Base-by-base conservation (phyloP, 2,888 invertebrate species). In the Aleiodes testaceus region DNA sequence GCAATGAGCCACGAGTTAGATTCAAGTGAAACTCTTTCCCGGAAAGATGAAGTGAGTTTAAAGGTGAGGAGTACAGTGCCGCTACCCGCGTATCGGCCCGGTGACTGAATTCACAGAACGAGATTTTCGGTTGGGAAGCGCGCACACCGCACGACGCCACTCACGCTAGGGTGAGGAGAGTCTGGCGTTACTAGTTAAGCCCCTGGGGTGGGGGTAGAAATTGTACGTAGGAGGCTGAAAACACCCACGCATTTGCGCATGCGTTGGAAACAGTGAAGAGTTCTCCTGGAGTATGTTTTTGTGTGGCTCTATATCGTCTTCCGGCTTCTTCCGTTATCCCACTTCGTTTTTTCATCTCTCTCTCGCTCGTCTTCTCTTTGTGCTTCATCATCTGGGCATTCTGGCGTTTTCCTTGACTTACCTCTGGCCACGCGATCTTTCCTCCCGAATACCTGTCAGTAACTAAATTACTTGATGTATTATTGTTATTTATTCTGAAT, bases 61-160 rank as follows among this genome's bases (percentile, higher is more conserved):
- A 49, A 70, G 73, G 9, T 36, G 36, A 36, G 36, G 7, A 71
- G 67, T 72, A 72, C 74, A 74, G 76, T 79, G 80, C 80, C 83
- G 81, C 80, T 81, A 78, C 81, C 81, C 80, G 82, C 84, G 83
- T 81, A 83, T 85, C 86, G 83, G 81, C 80, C 85, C 85, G 86
- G 84, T 85, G 82, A 86, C 86, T 86, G 86, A 86, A 77, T 77
- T 76, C 70, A 63, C 66, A 69, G 55, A 80, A 36, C 36, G 81
- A 80, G 74, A 79, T 82, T 74, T 72, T 76, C 75, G 63, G 70
- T 72, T 70, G 75, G 74, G 76, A 75, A 74, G 59, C 65, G 52
- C 59, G 70, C 75, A 73, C 36, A 36, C 70, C 70, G 69, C 68
- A 70, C 74, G 80, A 77, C 75, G 79, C 81, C 73, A 77, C 74